Percentiles rank a stretch among this genome's conserved stretches.
phyloP scores from a whole-genome alignment of 2,113 vertebrate genomes.

The Anhinga rufa region DNA sequence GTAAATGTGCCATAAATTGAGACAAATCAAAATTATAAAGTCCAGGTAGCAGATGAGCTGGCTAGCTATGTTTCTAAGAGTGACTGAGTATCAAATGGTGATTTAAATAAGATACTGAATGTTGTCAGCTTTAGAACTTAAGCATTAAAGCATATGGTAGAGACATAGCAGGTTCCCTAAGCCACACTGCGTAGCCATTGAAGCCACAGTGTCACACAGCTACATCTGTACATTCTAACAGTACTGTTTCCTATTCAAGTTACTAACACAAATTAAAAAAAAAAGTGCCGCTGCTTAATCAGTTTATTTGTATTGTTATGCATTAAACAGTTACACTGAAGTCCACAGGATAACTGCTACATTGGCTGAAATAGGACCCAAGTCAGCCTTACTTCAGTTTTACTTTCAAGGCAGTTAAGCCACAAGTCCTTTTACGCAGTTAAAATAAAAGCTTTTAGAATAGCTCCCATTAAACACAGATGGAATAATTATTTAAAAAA shows the following conservation, averaged over 20 bases:
- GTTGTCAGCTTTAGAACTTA: background rate
- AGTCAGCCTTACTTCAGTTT: background rate
- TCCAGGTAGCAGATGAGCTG: background rate
- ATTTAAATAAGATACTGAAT: background rate
- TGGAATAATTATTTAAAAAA: background rate
- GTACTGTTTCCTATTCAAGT: background rate
- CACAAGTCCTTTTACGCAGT: background rate
- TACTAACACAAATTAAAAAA: background rate
- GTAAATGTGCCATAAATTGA: background rate
- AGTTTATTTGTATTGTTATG: background rate
- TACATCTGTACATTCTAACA: background rate
- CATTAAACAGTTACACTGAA: background rate
- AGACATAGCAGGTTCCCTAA: background rate
- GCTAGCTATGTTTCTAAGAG: background rate
- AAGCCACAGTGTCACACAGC: background rate
- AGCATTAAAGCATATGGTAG: background rate
- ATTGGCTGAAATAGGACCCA: background rate
- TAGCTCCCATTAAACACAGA: background rate
- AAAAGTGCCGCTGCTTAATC: fast-evolving
- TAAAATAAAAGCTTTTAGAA: background rate
- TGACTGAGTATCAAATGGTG: background rate
- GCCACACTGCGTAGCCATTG: background rate
- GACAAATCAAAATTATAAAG: background rate
- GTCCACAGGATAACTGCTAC: background rate
- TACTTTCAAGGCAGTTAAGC: background rate